Percentiles rank a stretch among this genome's conserved stretches.
Conservation (phyloP, 2,888 invertebrate species). For the Acronicta psi region DNA sequence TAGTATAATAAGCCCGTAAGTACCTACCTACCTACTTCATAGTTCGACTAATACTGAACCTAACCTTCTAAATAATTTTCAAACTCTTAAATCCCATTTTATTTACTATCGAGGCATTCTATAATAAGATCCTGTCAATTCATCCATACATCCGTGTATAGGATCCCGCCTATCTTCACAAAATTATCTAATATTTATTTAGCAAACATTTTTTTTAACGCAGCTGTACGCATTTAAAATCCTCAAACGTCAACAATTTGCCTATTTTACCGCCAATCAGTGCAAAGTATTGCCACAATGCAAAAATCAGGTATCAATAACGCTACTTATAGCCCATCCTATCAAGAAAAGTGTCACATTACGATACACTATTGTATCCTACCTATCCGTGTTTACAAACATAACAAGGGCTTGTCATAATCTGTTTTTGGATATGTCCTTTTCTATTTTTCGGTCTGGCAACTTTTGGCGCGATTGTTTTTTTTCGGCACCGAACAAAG, state of each 20-base stretch:
- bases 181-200: constrained; percentile 68
- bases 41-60: too few relatives aligned
- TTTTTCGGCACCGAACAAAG: constrained; percentile 69
- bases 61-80: not conserved
- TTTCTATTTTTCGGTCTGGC: constrained; percentile 83
- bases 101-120: constrained; percentile 28
- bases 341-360: constrained; percentile 87
- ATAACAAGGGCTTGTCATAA: constrained; percentile 88
- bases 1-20: too few relatives aligned
- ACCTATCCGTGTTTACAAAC: constrained; percentile 85
- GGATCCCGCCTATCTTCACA: constrained; percentile 40
- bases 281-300: constrained; percentile 71
- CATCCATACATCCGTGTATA: constrained; percentile 67
- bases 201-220: constrained; percentile 52
- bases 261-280: constrained; percentile 78
- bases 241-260: constrained; percentile 85
- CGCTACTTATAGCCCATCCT: constrained; percentile 78
- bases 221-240: constrained; percentile 75
- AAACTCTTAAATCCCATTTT: constrained; percentile 7
- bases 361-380: constrained; percentile 76
- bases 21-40: too few relatives aligned
- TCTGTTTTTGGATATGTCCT: constrained; percentile 85
- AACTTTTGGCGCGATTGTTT: constrained; percentile 78
- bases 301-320: constrained; percentile 80
- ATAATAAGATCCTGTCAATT: constrained; percentile 52